Evolutionary conservation across 2,113 vertebrate species (phyloP), one percentile per base, ranked within the genome.

Genomic region (Edolisoma coerulescens): DNA sequence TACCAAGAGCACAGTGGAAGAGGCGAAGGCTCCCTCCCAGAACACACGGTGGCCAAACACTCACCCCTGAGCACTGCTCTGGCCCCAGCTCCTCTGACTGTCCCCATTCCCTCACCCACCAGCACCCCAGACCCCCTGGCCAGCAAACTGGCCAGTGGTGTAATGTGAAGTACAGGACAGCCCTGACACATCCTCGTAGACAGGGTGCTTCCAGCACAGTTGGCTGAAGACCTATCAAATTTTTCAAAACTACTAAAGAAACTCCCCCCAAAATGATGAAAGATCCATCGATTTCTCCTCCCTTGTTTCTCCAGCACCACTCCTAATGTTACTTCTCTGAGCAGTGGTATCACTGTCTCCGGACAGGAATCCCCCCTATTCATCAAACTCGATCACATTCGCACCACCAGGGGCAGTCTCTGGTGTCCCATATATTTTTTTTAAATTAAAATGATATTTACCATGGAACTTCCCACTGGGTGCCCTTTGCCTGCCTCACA

Each of bases 31-130:
- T 23, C 60, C 56, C 42, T 76, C 42, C n/a, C 21, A 22, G 23
- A 54, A 53, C 15, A 5, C 0, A 3, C 0, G 0, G 27, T 8
- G 49, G 23, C 39, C 44, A 47, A 61, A 54, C 16, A 37, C 22
- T 50, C 33, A 81, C 7, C 19, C 33, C 27, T 42, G 6, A 22
- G 35, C 41, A 32, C 11, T 1, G 7, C 33, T n/a, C 68, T 39
- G 50, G 42, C 22, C 42, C 11, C 30, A 6, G n/a, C 44, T 57
- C 19, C 1, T 70, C 76, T 20, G 39, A 49, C 9, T 13, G 5
- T 13, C 32, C 42, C 12, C 3, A 9, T 33, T 59, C 35, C 10
- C 30, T 60, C 15, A 0, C 23, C 27, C 61, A 47, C 28, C 61
- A 71, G 52, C 35, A 64, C 9, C 41, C 3, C 13, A 6, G 67